Evolutionary conservation across 2,888 invertebrate genomes (phyloP).

Genomic region (Hecatera dysodea): DNA sequence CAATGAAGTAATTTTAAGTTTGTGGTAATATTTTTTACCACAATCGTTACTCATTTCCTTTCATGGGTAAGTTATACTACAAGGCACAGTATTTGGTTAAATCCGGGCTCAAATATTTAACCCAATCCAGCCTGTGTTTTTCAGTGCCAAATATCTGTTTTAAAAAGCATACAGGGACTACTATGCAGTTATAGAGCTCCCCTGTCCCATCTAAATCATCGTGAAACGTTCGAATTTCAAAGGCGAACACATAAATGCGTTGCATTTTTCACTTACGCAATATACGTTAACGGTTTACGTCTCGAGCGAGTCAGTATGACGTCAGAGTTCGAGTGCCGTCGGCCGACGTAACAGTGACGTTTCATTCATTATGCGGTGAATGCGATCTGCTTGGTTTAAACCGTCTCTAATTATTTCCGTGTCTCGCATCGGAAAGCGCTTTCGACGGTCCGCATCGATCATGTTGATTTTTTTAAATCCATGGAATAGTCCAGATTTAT

Average conservation of each 20-base stretch:
- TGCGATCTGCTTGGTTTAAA: conserved; percentile 85
- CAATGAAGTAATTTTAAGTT: neutral
- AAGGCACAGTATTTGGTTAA: neutral
- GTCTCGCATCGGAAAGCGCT: conserved; percentile 81
- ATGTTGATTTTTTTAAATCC: conserved; percentile 41
- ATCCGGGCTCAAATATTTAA: neutral
- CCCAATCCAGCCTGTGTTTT: neutral
- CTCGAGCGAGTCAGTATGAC: conserved; percentile 70
- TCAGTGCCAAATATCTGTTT: conserved; percentile 14
- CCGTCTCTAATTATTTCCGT: conserved; percentile 89
- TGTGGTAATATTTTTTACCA: neutral
- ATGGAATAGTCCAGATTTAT: conserved; percentile 24
- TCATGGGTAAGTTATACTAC: neutral
- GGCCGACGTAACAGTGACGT: conserved; percentile 79
- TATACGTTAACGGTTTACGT: conserved; percentile 43
- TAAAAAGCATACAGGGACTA: neutral
- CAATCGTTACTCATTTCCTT: neutral
- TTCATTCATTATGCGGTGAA: conserved; percentile 89
- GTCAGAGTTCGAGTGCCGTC: conserved; percentile 71
- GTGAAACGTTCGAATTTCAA: conserved; percentile 2
- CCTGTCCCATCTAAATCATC: neutral
- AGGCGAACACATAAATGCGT: conserved; percentile 2
- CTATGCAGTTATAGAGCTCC: too few relatives aligned
- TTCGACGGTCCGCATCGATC: conserved; percentile 66
- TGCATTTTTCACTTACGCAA: conserved; percentile 32